Evolutionary conservation across 37 sponge, comb jelly and placozoan species (phyloP).

Genomic region (Beroe forskalii): DNA sequence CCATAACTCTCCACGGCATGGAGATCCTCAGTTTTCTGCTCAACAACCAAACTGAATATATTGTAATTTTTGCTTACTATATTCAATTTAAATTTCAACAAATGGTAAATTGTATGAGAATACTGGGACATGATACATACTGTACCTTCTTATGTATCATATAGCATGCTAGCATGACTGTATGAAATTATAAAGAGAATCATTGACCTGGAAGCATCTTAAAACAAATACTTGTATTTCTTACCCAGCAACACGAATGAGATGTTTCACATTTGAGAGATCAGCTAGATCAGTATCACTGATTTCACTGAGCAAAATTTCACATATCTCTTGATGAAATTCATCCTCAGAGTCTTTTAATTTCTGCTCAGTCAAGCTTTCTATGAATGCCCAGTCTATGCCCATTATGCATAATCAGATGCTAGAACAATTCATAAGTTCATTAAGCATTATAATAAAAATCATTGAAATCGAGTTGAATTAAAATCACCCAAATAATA

Average conservation of each 20-base stretch:
- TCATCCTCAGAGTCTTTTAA: constrained; percentile 20
- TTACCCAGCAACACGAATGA: constrained; percentile 38
- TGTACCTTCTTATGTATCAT: neutral
- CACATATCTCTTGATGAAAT: constrained; percentile 2
- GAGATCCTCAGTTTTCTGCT: constrained; percentile 36
- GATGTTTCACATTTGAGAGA: constrained; percentile 29
- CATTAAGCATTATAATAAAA: no score
- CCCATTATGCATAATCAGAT: neutral
- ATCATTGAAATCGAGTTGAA: no score
- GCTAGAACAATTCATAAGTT: no score
- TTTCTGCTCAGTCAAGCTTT: neutral
- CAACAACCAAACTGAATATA: neutral
- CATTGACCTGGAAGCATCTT: no score
- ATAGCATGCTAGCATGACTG: no score
- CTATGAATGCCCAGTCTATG: constrained; percentile 38
- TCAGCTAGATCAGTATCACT: constrained; percentile 12
- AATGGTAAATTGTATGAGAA: neutral
- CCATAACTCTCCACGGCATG: constrained; percentile 16
- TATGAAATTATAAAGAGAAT: no score
- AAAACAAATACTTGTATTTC: no score
- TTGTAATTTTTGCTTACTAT: neutral
- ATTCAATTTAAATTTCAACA: neutral
- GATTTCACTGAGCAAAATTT: constrained; percentile 19
- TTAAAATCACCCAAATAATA: no score
- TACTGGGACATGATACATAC: neutral